Evolutionary conservation across 2,888 invertebrate genomes (phyloP), one percentile per base, ranked within the genome.

Genomic region (Eudemis profundana): DNA sequence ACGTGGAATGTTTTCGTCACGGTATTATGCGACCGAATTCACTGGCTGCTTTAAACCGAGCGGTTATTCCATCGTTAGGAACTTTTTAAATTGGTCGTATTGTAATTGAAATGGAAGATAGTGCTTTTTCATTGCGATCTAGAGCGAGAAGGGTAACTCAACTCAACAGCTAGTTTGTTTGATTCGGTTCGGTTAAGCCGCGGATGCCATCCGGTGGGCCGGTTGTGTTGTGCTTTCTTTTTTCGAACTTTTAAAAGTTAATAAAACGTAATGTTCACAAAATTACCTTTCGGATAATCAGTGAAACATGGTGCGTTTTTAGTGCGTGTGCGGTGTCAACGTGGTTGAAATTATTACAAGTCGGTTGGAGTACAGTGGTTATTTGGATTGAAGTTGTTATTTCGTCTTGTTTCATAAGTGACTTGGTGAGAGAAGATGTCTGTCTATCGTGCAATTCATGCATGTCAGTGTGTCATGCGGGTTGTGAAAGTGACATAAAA

Each of bases 181-280:
- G 83, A 80, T 75, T 81, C 85, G 82, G 79, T 82, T 47, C 81
- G 81, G n/a, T n/a, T n/a, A n/a, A n/a, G 80, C 78, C 78, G 77
- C 82, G 86, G 80, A 79, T 79, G 88, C 85, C 78, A 88, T 85
- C 74, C 80, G 78, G 79, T 79, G 72, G 77, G 79, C 78, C 80
- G 83, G 79, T 77, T 77, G 56, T 40, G 67, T 57, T 38, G 62
- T 63, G 66, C 60, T 68, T 72, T 78, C 78, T 79, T 81, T 78
- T 81, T 85, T 82, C 84, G 83, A 85, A 87, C 81, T 85, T 84
- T 84, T 81, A 17, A 60, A 65, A 60, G 59, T 65, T 47, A 51
- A 47, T 38, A n/a, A 51, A 53, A 53, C 65, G 59, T 65, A 60
- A 65, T 65, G 65, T 46, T 60, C 38, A 79, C 79, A 79, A 82